Conservation (phyloP, 2,797 vertebrate species). For the Anguilla megastoma region DNA sequence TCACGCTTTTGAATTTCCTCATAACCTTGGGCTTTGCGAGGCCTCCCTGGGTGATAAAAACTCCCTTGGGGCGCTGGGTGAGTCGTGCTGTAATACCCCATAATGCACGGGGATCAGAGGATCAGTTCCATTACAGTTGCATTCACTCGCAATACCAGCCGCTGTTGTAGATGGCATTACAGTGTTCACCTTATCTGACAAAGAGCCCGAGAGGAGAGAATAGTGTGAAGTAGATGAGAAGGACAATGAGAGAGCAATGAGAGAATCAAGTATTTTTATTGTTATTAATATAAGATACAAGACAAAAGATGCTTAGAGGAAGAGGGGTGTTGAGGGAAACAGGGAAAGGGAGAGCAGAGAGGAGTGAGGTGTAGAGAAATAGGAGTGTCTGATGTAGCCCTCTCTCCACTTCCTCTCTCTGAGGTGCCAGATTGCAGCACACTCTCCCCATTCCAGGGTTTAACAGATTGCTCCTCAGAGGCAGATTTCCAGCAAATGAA, state of each 20-base stretch:
- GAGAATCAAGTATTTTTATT: background rate
- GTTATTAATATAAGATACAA: background rate
- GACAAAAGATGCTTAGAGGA: background rate
- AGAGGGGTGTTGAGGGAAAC: background rate
- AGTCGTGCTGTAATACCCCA: background rate
- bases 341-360: background rate
- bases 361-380: background rate
- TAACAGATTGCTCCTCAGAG: slow-evolving; percentile 63
- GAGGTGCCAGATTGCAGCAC: slow-evolving; percentile 59
- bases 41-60: background rate
- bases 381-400: background rate
- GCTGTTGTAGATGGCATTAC: background rate
- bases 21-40: slow-evolving; percentile 11
- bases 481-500: slow-evolving; percentile 34
- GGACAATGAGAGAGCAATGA: background rate
- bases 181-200: background rate
- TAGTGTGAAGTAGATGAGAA: background rate
- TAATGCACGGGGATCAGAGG: slow-evolving; percentile 5
- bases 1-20: slow-evolving; percentile 23
- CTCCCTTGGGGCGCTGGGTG: background rate
- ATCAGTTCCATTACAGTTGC: slow-evolving; percentile 4
- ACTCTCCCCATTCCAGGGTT: slow-evolving; percentile 51
- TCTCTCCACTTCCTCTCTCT: slow-evolving; percentile 43
- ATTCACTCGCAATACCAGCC: background rate
- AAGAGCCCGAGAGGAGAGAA: background rate